Conservation (phyloP, 2,888 invertebrate species). For the Lithosia quadra region DNA sequence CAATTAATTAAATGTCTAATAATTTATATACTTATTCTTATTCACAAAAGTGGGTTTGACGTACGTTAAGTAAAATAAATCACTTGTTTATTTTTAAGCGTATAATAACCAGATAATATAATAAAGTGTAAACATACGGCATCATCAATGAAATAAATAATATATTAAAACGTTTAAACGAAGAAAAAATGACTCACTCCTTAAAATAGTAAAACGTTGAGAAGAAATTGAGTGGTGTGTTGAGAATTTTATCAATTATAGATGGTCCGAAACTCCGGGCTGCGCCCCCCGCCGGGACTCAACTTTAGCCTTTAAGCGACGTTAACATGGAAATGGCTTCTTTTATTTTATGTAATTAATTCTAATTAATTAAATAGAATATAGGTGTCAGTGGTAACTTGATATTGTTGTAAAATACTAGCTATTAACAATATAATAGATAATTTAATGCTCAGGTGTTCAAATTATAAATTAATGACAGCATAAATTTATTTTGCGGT, state of each 20-base stretch:
- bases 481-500: slow-evolving; percentile 46
- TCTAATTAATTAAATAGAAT: slow-evolving; percentile 46
- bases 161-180: slow-evolving; percentile 45
- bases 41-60: slow-evolving; percentile 23
- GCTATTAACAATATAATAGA: slow-evolving; percentile 33
- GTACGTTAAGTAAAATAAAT: slow-evolving; percentile 32
- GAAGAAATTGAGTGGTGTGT: slow-evolving; percentile 72
- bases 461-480: slow-evolving; percentile 42
- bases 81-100: slow-evolving; percentile 31
- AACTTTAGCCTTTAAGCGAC: slow-evolving; percentile 44
- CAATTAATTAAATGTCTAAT: slow-evolving; percentile 32
- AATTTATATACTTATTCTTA: slow-evolving; percentile 27
- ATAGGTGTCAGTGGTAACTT: slow-evolving; percentile 49
- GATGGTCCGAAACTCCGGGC: slow-evolving; percentile 55
- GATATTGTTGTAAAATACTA: slow-evolving; percentile 49
- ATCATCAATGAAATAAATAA: slow-evolving; percentile 51
- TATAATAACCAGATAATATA: slow-evolving; percentile 35
- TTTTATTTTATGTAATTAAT: slow-evolving; percentile 50
- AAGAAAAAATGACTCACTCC: slow-evolving; percentile 63
- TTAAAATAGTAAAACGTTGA: slow-evolving; percentile 71
- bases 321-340: slow-evolving; percentile 56
- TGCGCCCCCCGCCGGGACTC: slow-evolving; percentile 63
- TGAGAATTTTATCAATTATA: slow-evolving; percentile 82
- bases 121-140: slow-evolving; percentile 40
- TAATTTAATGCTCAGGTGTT: slow-evolving; percentile 44